These are phyloP conservation scores for Troilus luridus DNA, from an alignment of 2,888 invertebrate species.

Conservation along the genomic window DNA sequence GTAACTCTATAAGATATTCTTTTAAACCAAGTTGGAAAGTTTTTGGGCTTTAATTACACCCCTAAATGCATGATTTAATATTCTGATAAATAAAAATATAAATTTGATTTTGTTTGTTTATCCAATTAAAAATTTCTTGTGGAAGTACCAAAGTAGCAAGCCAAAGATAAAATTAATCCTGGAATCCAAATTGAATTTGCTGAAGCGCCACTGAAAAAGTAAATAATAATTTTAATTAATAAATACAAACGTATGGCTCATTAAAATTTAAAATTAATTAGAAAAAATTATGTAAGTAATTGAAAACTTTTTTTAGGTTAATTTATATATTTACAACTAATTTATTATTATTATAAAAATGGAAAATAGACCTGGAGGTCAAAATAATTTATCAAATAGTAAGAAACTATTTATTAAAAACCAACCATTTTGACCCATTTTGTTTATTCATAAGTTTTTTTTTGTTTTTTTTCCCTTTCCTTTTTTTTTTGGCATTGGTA, in stretches of 20 bases:
- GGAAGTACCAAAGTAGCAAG: neutral
- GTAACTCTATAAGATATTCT: neutral
- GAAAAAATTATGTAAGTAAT: too few relatives aligned
- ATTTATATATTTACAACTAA: too few relatives aligned
- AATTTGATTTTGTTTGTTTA: neutral
- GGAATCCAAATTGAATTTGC: neutral
- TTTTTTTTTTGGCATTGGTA: too few relatives aligned
- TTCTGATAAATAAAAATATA: too few relatives aligned
- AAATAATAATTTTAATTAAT: neutral
- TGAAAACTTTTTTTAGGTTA: too few relatives aligned
- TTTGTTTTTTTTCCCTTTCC: too few relatives aligned
- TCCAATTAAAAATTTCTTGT: neutral
- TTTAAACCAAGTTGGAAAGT: neutral
- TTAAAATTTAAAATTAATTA: neutral
- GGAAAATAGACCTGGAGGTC: too few relatives aligned
- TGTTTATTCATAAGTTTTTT: too few relatives aligned
- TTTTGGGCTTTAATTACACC: neutral
- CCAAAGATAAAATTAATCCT: neutral
- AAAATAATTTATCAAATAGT: too few relatives aligned
- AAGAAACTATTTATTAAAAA: too few relatives aligned
- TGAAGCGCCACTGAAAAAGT: neutral
- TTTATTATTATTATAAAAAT: too few relatives aligned
- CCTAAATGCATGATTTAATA: neutral
- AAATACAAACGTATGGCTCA: neutral
- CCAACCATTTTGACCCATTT: too few relatives aligned